These are phyloP conservation scores for Serranochromis macrocephalus DNA, from an alignment of 2,113 vertebrate species.

Conservation along the genomic window DNA sequence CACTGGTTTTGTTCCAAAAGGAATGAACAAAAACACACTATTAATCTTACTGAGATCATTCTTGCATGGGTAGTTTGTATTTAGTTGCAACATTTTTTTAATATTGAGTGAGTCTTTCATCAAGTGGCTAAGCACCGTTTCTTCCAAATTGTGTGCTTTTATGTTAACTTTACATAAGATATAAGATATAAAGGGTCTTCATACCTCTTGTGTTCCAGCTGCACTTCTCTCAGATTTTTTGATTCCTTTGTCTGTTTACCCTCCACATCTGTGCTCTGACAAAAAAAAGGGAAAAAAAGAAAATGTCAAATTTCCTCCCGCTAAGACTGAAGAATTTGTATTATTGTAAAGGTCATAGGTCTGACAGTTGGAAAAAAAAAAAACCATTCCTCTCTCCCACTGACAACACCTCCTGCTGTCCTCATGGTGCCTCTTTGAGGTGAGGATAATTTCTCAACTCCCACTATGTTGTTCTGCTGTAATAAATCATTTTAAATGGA, in stretches of 20 bases:
- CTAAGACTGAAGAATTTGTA: neutral
- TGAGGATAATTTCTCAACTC: neutral
- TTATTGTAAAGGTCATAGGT: neutral
- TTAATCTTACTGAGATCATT: neutral
- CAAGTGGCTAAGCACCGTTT: neutral
- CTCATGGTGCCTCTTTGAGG: neutral
- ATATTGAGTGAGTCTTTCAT: neutral
- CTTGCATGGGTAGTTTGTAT: neutral
- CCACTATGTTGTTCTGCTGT: neutral
- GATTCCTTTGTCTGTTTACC: slow-evolving; percentile 58
- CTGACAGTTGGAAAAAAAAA: neutral
- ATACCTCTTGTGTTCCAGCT: slow-evolving; percentile 72
- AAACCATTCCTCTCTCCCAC: neutral
- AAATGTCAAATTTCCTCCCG: neutral
- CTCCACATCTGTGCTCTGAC: slow-evolving; percentile 67
- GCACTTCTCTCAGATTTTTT: slow-evolving; percentile 49
- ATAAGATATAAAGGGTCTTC: neutral
- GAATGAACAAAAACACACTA: neutral
- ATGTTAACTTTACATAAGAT: neutral
- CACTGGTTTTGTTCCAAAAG: neutral
- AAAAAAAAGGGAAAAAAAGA: neutral
- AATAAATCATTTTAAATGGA: neutral
- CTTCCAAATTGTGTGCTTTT: neutral
- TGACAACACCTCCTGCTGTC: neutral
- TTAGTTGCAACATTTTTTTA: neutral